Evolutionary conservation across 2,888 invertebrate genomes (phyloP).

Genomic region (Epsilonema sp.): DNA sequence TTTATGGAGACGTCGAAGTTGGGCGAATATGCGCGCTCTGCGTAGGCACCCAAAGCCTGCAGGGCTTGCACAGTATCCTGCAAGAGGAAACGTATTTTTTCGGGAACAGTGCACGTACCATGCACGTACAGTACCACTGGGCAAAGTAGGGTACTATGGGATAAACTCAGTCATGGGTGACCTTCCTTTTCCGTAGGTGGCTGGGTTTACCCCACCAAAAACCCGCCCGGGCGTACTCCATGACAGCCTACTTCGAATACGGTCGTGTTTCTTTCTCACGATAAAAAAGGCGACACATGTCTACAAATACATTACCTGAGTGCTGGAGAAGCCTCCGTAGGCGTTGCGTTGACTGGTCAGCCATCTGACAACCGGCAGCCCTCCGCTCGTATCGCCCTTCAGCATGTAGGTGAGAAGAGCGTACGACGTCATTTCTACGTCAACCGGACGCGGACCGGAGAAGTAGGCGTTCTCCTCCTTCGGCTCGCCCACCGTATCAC

Average conservation of each 20-base stretch:
- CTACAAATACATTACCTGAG: too few relatives aligned
- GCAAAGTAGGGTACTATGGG: too few relatives aligned
- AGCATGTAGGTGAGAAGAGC: conserved; percentile 48
- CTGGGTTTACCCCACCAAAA: too few relatives aligned
- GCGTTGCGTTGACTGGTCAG: conserved; percentile 48
- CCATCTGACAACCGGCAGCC: conserved; percentile 49
- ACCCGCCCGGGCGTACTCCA: too few relatives aligned
- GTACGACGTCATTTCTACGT: conserved; percentile 72
- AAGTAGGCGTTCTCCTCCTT: conserved; percentile 17
- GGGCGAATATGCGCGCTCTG: conserved; percentile 40
- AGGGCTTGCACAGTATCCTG: conserved; percentile 55
- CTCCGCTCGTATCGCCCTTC: conserved; percentile 30
- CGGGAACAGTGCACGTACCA: neutral
- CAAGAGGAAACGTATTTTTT: conserved; percentile 9
- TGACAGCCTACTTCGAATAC: too few relatives aligned
- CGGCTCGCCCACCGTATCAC: conserved; percentile 35
- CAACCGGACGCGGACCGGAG: conserved; percentile 45
- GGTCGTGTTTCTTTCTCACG: too few relatives aligned
- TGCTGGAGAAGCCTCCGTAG: conserved; percentile 50
- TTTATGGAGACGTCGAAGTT: conserved; percentile 37
- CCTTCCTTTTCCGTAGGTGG: too few relatives aligned
- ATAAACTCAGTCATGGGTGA: too few relatives aligned
- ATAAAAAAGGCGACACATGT: too few relatives aligned
- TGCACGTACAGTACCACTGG: too few relatives aligned
- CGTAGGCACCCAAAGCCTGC: conserved; percentile 47